Base-by-base conservation (phyloP, 1,140 invertebrate species). In the Mya arenaria region DNA sequence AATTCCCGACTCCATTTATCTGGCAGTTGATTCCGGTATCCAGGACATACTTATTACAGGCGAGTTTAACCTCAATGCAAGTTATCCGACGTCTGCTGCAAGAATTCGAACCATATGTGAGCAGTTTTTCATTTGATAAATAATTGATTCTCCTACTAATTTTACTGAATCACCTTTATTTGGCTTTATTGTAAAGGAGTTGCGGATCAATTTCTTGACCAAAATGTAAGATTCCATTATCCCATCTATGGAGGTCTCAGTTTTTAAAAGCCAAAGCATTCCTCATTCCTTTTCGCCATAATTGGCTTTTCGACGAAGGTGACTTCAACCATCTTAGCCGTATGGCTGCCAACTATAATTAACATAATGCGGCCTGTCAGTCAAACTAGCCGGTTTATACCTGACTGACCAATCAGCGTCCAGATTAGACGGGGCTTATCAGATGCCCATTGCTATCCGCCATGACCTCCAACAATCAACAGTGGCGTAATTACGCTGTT, bases 221-320 rank as follows among this genome's bases (percentile, higher is more conserved):
- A 65, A 37, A 65, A 34, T 23, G 41, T 28, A 48, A 10, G 41
- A 3, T 69, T 48, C 25, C 66, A 69, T 23, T 69, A 44, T 25
- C 66, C 66, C 19, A 48, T 69, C 17, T 69, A 28, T 69, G 66
- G 66, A 3, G 5, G 44, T 69, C 66, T 52, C 30, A 69, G 8
- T 32, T 17, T 69, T 13, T 48, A 44, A 48, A 69, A 69, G 52
- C 10, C 23, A 17, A 48, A 44, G 19, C 3, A 28, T n/a, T 25
- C 23, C 1, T 28, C 39, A 13, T 48, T 48, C 34, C n/a, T n/a
- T n/a, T n/a, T n/a, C n/a, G n/a, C n/a, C n/a, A n/a, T n/a, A n/a
- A 69, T 37, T 48, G 28, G 66, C 44, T 44, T 48, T 69, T 37
- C 52, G 66, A 69, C 23, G 32, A 69, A 69, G 66, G 66, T 17